These are phyloP conservation scores for Axis porcinus DNA, from an alignment of 2,113 vertebrate genomes.

Conservation along the genomic window DNA sequence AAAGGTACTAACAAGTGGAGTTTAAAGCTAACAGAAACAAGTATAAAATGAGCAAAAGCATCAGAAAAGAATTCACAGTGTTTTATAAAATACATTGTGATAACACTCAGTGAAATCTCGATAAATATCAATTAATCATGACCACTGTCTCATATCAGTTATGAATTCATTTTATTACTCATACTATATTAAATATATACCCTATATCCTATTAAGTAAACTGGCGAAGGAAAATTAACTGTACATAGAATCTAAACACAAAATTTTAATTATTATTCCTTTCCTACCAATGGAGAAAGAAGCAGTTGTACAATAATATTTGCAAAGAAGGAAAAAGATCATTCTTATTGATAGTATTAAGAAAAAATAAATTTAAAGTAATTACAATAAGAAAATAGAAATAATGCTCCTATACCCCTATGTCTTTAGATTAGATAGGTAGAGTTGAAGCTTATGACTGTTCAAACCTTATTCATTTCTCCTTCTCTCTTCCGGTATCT, in stretches of 20 bases:
- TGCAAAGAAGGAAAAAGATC: background rate
- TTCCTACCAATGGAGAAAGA: background rate
- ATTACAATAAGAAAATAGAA: background rate
- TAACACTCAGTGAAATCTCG: background rate
- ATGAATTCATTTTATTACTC: slow-evolving; percentile 1
- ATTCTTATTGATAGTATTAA: background rate
- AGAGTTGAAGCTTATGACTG: background rate
- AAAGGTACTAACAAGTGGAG: background rate
- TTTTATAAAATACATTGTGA: background rate
- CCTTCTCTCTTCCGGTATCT: background rate
- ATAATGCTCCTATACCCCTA: background rate
- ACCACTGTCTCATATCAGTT: background rate
- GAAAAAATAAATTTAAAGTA: background rate
- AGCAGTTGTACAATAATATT: background rate
- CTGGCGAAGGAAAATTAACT: background rate
- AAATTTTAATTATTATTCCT: background rate
- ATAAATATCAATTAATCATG: slow-evolving; percentile 20
- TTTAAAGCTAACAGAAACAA: background rate
- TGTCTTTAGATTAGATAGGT: background rate
- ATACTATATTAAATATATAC: background rate
- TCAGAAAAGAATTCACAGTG: background rate
- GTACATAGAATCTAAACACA: background rate
- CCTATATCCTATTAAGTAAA: background rate
- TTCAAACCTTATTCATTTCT: background rate
- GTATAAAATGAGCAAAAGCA: background rate